A percentile compares a stretch with the other conserved stretches of the same genome.
phyloP scores from a whole-genome alignment of 2,888 invertebrate species.

The Cantharis rufa region DNA sequence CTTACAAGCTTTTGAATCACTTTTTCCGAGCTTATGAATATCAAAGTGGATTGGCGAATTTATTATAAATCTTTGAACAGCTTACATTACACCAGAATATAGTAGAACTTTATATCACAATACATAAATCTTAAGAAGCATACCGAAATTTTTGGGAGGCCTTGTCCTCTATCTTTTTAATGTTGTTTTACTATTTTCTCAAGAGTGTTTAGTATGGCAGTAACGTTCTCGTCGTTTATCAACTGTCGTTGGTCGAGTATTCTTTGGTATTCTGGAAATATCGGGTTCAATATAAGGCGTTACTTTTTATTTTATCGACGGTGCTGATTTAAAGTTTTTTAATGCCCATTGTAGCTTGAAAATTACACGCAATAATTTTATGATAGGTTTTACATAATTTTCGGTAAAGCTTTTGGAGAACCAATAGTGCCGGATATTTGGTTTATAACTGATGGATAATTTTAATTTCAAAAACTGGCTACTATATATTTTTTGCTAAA shows the following conservation, averaged over 20 bases:
- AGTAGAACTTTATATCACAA: neutral
- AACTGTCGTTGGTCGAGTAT: slow-evolving; percentile 8
- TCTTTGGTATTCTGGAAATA: slow-evolving; percentile 19
- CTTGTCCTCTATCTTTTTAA: neutral
- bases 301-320: slow-evolving; percentile 11
- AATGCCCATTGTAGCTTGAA: neutral
- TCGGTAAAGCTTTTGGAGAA: neutral
- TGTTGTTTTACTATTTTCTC: neutral
- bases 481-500: neutral
- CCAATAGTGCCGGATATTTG: too few relatives aligned
- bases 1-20: neutral
- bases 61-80: neutral
- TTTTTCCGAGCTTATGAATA: neutral
- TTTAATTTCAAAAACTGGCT: neutral
- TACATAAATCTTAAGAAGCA: neutral
- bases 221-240: slow-evolving; percentile 15
- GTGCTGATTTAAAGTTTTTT: neutral
- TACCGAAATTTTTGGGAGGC: neutral
- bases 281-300: slow-evolving; percentile 3
- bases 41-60: neutral
- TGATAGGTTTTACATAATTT: neutral
- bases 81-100: neutral
- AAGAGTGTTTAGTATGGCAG: slow-evolving; percentile 14
- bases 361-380: neutral
- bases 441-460: neutral